Percentiles rank a stretch among this genome's conserved stretches.
These are phyloP conservation scores for Drosophila lowei DNA, from an alignment of 1,140 invertebrate species.

Conservation along the genomic window DNA sequence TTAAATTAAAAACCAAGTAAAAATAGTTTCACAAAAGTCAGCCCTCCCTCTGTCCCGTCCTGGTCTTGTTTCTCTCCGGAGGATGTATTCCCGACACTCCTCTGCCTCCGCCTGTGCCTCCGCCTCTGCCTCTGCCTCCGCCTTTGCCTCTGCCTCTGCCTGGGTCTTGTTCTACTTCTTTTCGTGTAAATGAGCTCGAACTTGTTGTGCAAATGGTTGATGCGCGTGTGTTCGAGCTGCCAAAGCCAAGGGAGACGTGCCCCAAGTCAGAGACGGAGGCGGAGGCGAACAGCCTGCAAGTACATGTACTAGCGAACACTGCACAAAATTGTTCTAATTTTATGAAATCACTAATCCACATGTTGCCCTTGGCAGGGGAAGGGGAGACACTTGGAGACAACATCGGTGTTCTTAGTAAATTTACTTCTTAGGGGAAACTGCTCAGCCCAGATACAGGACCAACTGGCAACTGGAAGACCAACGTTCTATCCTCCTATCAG, in stretches of 20 bases:
- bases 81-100: conserved; percentile 19
- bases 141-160: conserved; percentile 12
- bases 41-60: not conserved
- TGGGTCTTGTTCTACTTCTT: not conserved
- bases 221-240: conserved; percentile 29
- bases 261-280: not conserved
- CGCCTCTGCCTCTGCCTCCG: conserved; percentile 3
- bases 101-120: conserved; percentile 19
- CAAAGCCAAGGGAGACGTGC: not conserved
- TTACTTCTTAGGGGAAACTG: no score
- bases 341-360: no score
- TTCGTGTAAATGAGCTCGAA: conserved; percentile 76
- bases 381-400: no score
- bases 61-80: not conserved
- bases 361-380: no score
- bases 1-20: conserved; percentile 72
- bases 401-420: no score
- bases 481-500: no score
- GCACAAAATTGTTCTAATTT: no score
- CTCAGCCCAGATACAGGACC: no score
- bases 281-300: not conserved
- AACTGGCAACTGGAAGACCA: no score
- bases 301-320: no score
- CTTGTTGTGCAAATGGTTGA: conserved; percentile 66
- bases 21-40: conserved; percentile 72